phyloP scores from a whole-genome alignment of 2,888 invertebrate species.

The Monopis laevigella region DNA sequence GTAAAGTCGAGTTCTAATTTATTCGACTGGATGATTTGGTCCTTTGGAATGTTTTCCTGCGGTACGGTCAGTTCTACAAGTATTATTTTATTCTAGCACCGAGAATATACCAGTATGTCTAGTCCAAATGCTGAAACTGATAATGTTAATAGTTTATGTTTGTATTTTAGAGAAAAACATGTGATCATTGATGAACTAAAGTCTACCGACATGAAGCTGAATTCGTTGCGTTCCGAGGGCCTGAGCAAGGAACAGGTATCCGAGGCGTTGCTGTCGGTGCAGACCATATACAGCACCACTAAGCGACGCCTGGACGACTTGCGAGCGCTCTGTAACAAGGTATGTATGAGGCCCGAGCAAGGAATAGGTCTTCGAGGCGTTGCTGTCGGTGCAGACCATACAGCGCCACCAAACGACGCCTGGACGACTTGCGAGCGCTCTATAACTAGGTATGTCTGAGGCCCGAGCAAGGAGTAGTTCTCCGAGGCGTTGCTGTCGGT shows the following conservation, averaged over 20 bases:
- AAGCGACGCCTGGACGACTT: slow-evolving; percentile 28
- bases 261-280: slow-evolving; percentile 32
- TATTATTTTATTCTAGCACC: no score
- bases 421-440: no score
- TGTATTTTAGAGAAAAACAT: slow-evolving; percentile 32
- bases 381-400: no score
- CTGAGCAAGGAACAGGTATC: slow-evolving; percentile 40
- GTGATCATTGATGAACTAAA: slow-evolving; percentile 48
- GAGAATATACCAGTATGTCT: no score
- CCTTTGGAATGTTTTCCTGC: no score
- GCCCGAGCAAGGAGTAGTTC: slow-evolving; percentile 40
- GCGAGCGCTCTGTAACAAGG: slow-evolving; percentile 37
- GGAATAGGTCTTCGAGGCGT: no score
- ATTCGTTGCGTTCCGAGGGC: slow-evolving; percentile 42
- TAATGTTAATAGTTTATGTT: neutral
- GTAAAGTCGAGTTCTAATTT: no score
- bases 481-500: slow-evolving; percentile 33
- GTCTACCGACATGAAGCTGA: slow-evolving; percentile 45
- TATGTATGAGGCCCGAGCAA: no score
- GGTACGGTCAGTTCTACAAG: no score
- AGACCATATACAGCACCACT: slow-evolving; percentile 34
- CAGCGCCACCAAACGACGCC: no score
- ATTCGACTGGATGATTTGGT: no score
- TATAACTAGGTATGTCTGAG: slow-evolving; percentile 49
- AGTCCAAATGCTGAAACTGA: no score